phyloP scores from a whole-genome alignment of 2,797 vertebrate genomes.

The Todus mexicanus region DNA sequence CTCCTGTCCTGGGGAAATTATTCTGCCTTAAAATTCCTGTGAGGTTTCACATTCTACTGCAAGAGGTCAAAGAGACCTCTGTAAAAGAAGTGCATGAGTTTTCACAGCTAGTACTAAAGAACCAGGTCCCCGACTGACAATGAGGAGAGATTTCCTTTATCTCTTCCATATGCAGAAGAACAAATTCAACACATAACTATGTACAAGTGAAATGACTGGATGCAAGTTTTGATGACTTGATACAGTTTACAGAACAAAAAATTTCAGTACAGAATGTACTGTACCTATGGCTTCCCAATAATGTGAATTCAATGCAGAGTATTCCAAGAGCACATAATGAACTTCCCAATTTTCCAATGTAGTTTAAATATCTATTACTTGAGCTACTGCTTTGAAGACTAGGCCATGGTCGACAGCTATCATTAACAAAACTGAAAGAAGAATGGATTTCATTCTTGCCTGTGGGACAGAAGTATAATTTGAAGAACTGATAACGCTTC shows the following conservation, averaged over 20 bases:
- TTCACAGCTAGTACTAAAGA: background rate
- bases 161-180: background rate
- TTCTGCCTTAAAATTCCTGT: background rate
- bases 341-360: background rate
- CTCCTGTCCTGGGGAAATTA: background rate
- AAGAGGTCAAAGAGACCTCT: background rate
- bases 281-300: background rate
- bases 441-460: background rate
- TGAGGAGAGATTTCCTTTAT: background rate
- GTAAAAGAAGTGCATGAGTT: background rate
- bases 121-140: background rate
- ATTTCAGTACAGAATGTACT: background rate
- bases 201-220: background rate
- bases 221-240: background rate
- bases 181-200: rapidly evolving
- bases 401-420: background rate
- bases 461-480: background rate
- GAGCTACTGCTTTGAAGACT: background rate
- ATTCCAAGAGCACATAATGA: background rate
- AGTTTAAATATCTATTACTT: background rate
- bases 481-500: slow-evolving; percentile 11
- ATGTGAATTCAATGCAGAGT: background rate
- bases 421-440: background rate
- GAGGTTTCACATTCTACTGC: background rate
- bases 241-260: background rate